Percentiles rank a stretch among this genome's conserved stretches.
These are phyloP conservation scores for Ptychoptera albimana DNA, from an alignment of 2,888 invertebrate genomes.

Conservation along the genomic window DNA sequence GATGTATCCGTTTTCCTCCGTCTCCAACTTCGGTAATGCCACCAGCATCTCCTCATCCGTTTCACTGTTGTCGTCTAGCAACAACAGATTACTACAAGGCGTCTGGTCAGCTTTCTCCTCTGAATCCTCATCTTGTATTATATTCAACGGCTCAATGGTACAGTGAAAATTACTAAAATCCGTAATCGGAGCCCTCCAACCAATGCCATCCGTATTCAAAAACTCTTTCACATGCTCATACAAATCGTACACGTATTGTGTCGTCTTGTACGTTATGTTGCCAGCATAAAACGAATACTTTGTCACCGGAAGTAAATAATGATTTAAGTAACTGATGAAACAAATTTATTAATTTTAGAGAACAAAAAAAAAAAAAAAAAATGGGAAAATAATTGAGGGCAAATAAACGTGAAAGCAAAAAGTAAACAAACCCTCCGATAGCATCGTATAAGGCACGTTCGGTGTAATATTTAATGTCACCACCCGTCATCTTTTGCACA, in stretches of 20 bases:
- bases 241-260: constrained; percentile 17
- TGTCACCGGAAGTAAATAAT: constrained; percentile 21
- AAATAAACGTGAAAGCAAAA: not conserved
- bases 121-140: constrained; percentile 4
- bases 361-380: not conserved
- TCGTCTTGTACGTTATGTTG: constrained; percentile 16
- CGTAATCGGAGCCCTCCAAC: constrained; percentile 19
- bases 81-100: constrained; percentile 20
- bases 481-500: constrained; percentile 16
- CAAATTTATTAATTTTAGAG: too few species aligned
- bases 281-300: constrained; percentile 27
- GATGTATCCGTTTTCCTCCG: constrained; percentile 13
- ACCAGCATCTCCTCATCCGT: constrained; percentile 22
- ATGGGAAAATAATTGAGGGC: not conserved
- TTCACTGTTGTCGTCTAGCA: constrained; percentile 13
- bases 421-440: constrained; percentile 19
- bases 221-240: constrained; percentile 19
- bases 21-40: constrained; percentile 21
- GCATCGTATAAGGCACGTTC: constrained; percentile 25
- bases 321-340: constrained; percentile 18
- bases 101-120: constrained; percentile 11
- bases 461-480: constrained; percentile 12
- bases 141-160: constrained; percentile 16
- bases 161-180: constrained; percentile 16
- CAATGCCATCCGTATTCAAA: constrained; percentile 28